Evolutionary conservation across 2,797 vertebrate species (phyloP).

Genomic region (Sylvilagus floridanus): DNA sequence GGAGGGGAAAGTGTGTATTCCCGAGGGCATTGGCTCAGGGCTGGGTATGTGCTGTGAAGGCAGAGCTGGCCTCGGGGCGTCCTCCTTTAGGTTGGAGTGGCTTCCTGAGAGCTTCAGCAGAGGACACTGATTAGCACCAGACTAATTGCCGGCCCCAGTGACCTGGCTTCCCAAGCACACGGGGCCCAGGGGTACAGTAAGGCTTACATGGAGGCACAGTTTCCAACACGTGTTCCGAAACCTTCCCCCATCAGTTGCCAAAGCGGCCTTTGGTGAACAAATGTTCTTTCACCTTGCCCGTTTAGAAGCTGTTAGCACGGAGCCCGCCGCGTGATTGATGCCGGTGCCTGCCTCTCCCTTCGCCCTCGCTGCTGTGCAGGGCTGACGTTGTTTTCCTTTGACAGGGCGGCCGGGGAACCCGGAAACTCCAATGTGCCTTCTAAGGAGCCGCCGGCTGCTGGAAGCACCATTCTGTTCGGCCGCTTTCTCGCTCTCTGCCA

Average conservation of each 20-base stretch:
- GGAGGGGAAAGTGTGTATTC: neutral
- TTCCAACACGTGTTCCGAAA: slow-evolving; percentile 83
- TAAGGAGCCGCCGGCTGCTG: slow-evolving; percentile 45
- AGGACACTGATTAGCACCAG: slow-evolving; percentile 80
- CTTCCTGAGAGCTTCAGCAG: slow-evolving; percentile 82
- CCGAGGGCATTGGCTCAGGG: neutral
- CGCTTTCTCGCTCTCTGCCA: slow-evolving; percentile 52
- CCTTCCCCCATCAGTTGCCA: slow-evolving; percentile 65
- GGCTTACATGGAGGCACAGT: slow-evolving; percentile 72
- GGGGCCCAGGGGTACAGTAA: slow-evolving; percentile 84
- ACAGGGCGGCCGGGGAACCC: slow-evolving; percentile 73
- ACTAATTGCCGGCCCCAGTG: slow-evolving; percentile 80
- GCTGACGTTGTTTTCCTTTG: slow-evolving; percentile 80
- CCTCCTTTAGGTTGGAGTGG: slow-evolving; percentile 77
- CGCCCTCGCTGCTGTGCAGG: slow-evolving; percentile 64
- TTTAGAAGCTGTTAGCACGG: slow-evolving; percentile 84
- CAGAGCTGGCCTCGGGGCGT: slow-evolving; percentile 52
- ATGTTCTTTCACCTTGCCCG: slow-evolving; percentile 85
- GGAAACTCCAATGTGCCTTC: slow-evolving; percentile 68
- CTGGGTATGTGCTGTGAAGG: slow-evolving; percentile 55
- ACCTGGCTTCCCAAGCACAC: slow-evolving; percentile 59
- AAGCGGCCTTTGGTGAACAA: slow-evolving; percentile 85
- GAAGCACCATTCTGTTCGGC: neutral
- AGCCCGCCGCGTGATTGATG: slow-evolving; percentile 80
- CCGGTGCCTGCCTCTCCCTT: slow-evolving; percentile 60